Evolutionary conservation across 2,113 vertebrate species (phyloP).

Genomic region (Dromaius novaehollandiae): DNA sequence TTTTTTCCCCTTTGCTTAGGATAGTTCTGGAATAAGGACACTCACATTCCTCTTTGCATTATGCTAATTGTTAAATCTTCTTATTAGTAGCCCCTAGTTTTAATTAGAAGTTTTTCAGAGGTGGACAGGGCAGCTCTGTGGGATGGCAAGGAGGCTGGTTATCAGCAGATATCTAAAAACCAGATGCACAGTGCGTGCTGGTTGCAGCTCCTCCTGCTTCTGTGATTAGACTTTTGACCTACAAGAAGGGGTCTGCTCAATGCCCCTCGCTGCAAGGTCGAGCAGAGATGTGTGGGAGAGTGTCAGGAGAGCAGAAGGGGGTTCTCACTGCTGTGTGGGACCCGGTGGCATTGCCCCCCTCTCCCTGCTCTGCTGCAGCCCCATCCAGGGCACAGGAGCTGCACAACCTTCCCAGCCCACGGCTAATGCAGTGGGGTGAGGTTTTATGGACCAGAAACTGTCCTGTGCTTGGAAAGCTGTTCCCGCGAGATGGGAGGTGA

Average conservation of each 20-base stretch:
- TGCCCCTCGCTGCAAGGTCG: fast-evolving
- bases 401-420: too few species aligned
- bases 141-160: neutral
- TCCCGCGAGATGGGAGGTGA: neutral
- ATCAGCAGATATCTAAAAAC: neutral
- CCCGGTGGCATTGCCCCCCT: too few species aligned
- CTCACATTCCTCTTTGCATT: neutral
- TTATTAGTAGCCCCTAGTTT: neutral
- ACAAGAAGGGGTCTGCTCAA: fast-evolving
- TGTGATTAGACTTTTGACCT: fast-evolving
- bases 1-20: neutral
- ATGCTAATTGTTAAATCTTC: neutral
- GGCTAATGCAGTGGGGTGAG: neutral
- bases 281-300: neutral
- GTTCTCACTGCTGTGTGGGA: too few species aligned
- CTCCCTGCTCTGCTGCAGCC: neutral
- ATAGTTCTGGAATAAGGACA: neutral
- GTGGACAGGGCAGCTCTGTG: neutral
- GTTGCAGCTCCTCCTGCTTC: neutral
- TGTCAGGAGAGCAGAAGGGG: too few species aligned
- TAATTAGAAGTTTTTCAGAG: neutral
- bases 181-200: fast-evolving
- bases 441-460: neutral
- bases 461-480: fast-evolving
- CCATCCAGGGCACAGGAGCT: too few species aligned